Conservation (phyloP, 2,797 vertebrate species). For the Manis javanica region DNA sequence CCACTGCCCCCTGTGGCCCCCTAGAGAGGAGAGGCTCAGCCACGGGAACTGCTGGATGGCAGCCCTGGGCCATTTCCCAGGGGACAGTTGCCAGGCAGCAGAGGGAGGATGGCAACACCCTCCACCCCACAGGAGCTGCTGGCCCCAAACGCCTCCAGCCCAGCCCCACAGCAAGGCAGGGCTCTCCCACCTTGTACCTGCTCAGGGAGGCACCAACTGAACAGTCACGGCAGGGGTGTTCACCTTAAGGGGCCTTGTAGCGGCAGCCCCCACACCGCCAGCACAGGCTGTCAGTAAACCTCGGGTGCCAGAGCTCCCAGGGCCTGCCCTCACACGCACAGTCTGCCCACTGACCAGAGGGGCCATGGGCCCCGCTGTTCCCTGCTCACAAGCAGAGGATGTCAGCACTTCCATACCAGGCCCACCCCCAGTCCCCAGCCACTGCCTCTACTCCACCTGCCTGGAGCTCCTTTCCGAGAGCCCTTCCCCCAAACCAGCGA, state of each 20-base stretch:
- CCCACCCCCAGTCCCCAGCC: background rate
- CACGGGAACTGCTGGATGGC: background rate
- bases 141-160: background rate
- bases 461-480: background rate
- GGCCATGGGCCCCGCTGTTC: background rate
- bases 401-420: background rate
- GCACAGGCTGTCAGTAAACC: background rate
- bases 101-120: background rate
- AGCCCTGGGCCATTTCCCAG: background rate
- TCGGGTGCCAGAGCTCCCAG: accelerated
- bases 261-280: accelerated
- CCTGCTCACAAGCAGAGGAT: background rate
- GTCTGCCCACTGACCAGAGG: background rate
- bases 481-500: background rate
- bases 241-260: background rate
- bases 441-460: background rate
- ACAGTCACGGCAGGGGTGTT: accelerated
- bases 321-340: background rate
- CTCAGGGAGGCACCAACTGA: background rate
- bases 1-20: background rate
- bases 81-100: constrained; percentile 34
- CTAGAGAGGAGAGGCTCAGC: background rate
- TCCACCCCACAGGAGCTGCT: background rate
- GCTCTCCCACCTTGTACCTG: background rate
- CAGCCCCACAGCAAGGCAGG: background rate